Evolutionary conservation across 2,888 invertebrate species (phyloP).

Genomic region (Microchrysa polita): DNA sequence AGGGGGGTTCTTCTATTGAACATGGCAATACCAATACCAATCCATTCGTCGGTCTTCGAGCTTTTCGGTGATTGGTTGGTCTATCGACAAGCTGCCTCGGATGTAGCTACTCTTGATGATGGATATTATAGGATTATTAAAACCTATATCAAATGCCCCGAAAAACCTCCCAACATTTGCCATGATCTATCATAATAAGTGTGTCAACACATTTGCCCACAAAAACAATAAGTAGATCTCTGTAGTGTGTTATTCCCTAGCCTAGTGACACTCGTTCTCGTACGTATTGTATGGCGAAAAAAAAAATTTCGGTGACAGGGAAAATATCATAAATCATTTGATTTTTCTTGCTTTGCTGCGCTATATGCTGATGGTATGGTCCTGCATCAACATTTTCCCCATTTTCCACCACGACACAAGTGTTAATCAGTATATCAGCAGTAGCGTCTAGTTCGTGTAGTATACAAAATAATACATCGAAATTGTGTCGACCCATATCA

Average conservation of each 20-base stretch:
- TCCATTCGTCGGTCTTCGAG: no score
- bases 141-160: no score
- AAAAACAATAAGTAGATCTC: conserved; percentile 2
- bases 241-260: not conserved
- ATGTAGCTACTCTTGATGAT: no score
- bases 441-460: no score
- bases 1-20: no score
- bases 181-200: conserved; percentile 3
- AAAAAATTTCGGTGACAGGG: not conserved
- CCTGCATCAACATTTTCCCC: not conserved
- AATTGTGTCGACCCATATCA: conserved; percentile 28
- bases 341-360: not conserved
- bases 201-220: not conserved
- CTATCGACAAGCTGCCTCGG: no score
- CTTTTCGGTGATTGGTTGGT: no score
- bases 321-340: conserved; percentile 11
- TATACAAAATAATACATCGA: not conserved
- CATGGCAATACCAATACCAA: no score
- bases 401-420: conserved; percentile 26
- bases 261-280: no score
- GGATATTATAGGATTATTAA: no score
- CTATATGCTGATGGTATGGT: no score
- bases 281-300: not conserved
- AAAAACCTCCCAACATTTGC: not conserved
- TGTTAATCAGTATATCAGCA: conserved; percentile 11